These are phyloP conservation scores for Pelusios castaneus DNA, from an alignment of 2,113 vertebrate genomes.

Conservation along the genomic window DNA sequence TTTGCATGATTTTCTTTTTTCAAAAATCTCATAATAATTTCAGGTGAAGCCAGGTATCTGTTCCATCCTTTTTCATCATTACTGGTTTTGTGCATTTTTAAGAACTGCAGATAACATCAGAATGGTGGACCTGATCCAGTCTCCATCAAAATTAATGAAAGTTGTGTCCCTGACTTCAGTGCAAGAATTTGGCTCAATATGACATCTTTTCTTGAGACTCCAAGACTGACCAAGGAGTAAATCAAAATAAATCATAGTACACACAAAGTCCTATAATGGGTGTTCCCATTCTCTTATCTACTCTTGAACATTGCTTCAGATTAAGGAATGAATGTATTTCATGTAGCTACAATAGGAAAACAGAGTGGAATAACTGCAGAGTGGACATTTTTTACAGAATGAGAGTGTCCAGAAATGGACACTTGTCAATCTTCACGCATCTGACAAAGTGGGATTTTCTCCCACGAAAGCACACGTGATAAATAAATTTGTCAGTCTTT, in stretches of 20 bases:
- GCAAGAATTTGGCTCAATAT: background rate
- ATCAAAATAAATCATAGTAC: too few species aligned
- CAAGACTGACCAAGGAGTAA: background rate
- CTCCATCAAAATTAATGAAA: accelerated
- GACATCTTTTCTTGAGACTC: background rate
- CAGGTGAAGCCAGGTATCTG: background rate
- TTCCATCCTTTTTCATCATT: background rate
- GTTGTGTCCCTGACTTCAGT: background rate
- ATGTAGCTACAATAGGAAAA: background rate
- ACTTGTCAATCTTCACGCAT: too few species aligned
- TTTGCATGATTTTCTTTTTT: too few species aligned
- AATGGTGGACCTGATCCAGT: background rate
- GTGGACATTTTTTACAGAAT: background rate
- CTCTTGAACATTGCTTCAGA: background rate
- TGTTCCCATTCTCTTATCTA: background rate
- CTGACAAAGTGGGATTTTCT: too few species aligned
- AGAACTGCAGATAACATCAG: background rate
- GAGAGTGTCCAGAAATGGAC: background rate
- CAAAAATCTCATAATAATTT: background rate
- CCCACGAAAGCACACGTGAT: too few species aligned
- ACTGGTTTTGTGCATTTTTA: background rate
- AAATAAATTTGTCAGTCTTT: too few species aligned
- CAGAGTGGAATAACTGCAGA: background rate
- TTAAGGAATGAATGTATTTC: background rate
- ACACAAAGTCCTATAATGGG: background rate